phyloP scores from a whole-genome alignment of 2,797 vertebrate genomes.

The Clarias platycephalus region DNA sequence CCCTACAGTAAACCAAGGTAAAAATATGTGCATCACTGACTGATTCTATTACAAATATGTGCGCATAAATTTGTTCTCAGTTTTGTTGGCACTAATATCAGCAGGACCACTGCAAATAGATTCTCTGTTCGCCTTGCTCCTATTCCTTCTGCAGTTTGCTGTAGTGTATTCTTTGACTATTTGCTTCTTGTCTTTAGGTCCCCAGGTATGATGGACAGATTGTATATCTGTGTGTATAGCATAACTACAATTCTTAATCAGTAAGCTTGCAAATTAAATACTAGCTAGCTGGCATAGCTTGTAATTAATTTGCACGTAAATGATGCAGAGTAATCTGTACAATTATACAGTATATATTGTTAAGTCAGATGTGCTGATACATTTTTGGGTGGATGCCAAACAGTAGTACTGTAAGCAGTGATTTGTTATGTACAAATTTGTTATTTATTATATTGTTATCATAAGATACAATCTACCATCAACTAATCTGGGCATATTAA shows the following conservation, averaged over 20 bases:
- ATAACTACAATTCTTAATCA: neutral
- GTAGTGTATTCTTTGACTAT: neutral
- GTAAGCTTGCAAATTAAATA: too few species aligned
- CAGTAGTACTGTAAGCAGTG: too few species aligned
- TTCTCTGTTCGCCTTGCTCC: neutral
- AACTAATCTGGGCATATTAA: neutral
- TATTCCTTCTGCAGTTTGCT: neutral
- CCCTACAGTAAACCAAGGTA: slow-evolving; percentile 89
- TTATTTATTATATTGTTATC: neutral
- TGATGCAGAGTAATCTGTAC: neutral
- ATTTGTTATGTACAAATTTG: too few species aligned
- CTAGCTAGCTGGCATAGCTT: neutral
- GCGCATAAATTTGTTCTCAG: slow-evolving; percentile 20
- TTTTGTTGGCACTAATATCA: slow-evolving; percentile 64
- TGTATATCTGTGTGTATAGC: neutral
- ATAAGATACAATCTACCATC: neutral
- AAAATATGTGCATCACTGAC: slow-evolving; percentile 7
- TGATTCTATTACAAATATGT: neutral
- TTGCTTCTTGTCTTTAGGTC: neutral
- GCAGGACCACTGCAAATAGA: slow-evolving; percentile 69
- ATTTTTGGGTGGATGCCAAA: neutral
- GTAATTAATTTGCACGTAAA: neutral
- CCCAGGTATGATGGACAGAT: neutral
- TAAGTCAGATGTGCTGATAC: neutral
- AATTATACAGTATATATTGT: neutral